A percentile compares a stretch with the other conserved stretches of the same genome.
Conservation (phyloP, 2,797 vertebrate genomes). For the Gymnoscopelus braueri region DNA sequence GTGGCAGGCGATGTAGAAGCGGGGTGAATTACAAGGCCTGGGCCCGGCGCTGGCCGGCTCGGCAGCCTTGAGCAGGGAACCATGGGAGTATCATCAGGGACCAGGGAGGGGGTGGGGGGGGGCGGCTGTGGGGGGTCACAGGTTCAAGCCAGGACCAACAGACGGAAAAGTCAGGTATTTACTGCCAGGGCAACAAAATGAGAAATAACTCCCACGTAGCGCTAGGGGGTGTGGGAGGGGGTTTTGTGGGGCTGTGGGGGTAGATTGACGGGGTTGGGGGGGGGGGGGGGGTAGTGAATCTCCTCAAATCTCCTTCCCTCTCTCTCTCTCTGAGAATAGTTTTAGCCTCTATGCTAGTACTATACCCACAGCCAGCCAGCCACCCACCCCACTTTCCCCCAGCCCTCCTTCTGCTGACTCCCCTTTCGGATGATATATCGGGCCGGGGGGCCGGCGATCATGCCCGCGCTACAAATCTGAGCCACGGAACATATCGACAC, state of each 20-base stretch:
- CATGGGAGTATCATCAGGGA: slow-evolving; percentile 65
- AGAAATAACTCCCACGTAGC: slow-evolving; percentile 73
- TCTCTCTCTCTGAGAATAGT: slow-evolving; percentile 17
- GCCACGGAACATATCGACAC: slow-evolving; percentile 75
- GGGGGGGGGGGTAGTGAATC: too few relatives aligned
- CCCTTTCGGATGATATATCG: slow-evolving; percentile 73
- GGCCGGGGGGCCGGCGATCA: slow-evolving; percentile 62
- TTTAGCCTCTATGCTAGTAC: slow-evolving; percentile 29
- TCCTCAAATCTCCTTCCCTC: slow-evolving; percentile 1
- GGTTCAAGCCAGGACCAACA: slow-evolving; percentile 75
- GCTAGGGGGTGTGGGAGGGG: slow-evolving; percentile 22
- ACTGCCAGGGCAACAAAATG: slow-evolving; percentile 71
- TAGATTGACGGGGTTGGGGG: too few relatives aligned
- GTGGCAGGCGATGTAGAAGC: slow-evolving; percentile 97
- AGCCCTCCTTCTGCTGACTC: slow-evolving; percentile 41
- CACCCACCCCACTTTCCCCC: slow-evolving; percentile 12
- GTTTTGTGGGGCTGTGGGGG: too few relatives aligned
- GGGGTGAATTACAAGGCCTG: slow-evolving; percentile 81
- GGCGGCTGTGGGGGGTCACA: slow-evolving; percentile 65
- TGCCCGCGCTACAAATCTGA: slow-evolving; percentile 77
- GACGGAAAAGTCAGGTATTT: slow-evolving; percentile 70
- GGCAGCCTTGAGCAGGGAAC: slow-evolving; percentile 77
- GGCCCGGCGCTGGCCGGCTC: slow-evolving; percentile 53
- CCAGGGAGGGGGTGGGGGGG: slow-evolving; percentile 49
- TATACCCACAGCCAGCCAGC: slow-evolving; percentile 33